These are phyloP conservation scores for Eumeta japonica DNA, from an alignment of 1,140 invertebrate species.

Conservation along the genomic window DNA sequence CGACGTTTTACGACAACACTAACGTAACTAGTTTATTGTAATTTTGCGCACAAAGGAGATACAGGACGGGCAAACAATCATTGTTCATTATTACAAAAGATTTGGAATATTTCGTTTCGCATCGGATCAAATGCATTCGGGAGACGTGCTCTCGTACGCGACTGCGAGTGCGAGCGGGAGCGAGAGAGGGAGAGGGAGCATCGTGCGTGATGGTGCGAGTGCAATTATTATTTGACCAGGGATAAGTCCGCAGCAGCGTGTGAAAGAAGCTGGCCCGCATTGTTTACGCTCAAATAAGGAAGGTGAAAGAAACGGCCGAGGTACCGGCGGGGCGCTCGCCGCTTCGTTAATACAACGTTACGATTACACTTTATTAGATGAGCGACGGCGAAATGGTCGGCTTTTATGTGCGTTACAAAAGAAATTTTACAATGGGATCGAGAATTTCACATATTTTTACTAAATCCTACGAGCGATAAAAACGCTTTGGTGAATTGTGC, in stretches of 20 bases:
- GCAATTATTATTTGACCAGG: constrained; percentile 58
- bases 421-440: too few relatives aligned
- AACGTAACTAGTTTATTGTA: constrained; percentile 55
- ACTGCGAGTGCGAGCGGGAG: constrained; percentile 35
- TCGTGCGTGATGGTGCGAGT: too few relatives aligned
- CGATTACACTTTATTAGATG: constrained; percentile 31
- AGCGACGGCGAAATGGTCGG: constrained; percentile 10
- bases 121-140: constrained; percentile 48
- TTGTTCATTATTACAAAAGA: constrained; percentile 57
- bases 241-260: constrained; percentile 50
- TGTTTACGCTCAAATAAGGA: constrained; percentile 55
- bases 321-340: constrained; percentile 18
- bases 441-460: too few relatives aligned
- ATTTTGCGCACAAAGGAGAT: constrained; percentile 55
- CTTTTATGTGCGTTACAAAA: constrained; percentile 9
- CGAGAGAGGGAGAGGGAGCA: constrained; percentile 23
- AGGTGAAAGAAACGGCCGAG: constrained; percentile 41
- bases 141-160: constrained; percentile 38
- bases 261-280: constrained; percentile 49
- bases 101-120: constrained; percentile 54
- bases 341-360: constrained; percentile 39
- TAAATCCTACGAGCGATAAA: too few relatives aligned
- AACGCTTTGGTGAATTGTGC: too few relatives aligned
- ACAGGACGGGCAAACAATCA: constrained; percentile 55
- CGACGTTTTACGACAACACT: constrained; percentile 38